A percentile compares a stretch with the other conserved stretches of the same genome.
Evolutionary conservation across 2,797 vertebrate genomes (phyloP).

Genomic region (Peromyscus nudipes): DNA sequence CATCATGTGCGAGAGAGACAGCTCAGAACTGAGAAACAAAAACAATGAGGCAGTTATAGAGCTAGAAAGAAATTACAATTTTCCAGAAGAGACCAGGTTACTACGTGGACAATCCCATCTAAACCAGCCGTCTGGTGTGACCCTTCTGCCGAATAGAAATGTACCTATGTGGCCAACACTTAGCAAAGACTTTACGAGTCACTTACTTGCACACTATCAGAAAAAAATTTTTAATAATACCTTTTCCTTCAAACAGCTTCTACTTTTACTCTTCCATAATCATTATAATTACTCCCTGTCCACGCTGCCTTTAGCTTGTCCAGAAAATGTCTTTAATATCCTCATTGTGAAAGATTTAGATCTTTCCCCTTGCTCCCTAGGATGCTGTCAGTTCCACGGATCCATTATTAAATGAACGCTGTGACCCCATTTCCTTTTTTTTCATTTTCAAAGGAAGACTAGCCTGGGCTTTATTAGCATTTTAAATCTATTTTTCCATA

Average conservation of each 20-base stretch:
- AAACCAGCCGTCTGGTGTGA: not conserved
- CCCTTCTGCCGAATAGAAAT: not conserved
- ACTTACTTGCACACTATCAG: conserved; percentile 18
- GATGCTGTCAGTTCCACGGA: conserved; percentile 29
- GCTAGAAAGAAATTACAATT: not conserved
- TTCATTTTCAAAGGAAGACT: conserved; percentile 64
- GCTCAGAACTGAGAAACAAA: not conserved
- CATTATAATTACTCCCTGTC: conserved; percentile 23
- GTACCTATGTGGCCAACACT: not conserved
- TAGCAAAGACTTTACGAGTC: not conserved
- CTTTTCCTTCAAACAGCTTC: not conserved
- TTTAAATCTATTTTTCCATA: conserved; percentile 74
- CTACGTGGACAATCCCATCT: not conserved
- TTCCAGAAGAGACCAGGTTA: not conserved
- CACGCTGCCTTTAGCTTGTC: not conserved
- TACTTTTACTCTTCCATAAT: not conserved
- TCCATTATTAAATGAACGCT: conserved; percentile 51
- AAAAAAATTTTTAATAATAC: not conserved
- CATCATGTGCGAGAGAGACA: not conserved
- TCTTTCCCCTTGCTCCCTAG: not conserved
- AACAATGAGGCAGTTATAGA: not conserved
- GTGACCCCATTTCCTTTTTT: conserved; percentile 38
- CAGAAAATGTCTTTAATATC: conserved; percentile 56
- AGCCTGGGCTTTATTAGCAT: conserved; percentile 54
- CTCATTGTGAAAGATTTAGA: conserved; percentile 63